Evolutionary conservation across 2,797 vertebrate species (phyloP).

Genomic region (Hippopotamyrus pictus): DNA sequence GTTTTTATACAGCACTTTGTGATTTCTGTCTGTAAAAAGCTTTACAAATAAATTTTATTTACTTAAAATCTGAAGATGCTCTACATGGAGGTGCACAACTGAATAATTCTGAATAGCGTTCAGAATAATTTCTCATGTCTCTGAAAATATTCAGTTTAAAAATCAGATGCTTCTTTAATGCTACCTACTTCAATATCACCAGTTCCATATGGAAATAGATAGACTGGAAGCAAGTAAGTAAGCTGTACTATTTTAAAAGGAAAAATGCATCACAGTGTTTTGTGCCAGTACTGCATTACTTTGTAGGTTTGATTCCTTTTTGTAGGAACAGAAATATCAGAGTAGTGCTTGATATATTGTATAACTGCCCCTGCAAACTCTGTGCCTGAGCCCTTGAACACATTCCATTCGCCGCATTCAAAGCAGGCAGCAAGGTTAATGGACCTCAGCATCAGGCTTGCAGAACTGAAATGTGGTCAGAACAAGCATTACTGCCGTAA

Average conservation of each 20-base stretch:
- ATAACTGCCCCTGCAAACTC: not conserved
- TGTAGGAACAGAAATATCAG: not conserved
- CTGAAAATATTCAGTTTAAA: not conserved
- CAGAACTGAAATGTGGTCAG: not conserved
- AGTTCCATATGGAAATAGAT: not conserved
- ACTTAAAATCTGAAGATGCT: not conserved
- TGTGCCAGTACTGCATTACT: not conserved
- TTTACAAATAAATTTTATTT: too few relatives aligned
- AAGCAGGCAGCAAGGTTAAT: not conserved
- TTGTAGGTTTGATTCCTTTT: not conserved
- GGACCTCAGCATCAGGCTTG: not conserved
- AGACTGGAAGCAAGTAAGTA: too few relatives aligned
- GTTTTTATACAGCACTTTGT: too few relatives aligned
- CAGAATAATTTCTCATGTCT: not conserved
- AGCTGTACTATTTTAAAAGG: not conserved
- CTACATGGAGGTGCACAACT: not conserved
- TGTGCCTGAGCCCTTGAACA: not conserved
- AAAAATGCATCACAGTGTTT: too few relatives aligned
- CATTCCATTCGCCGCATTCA: not conserved
- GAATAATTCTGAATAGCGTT: not conserved
- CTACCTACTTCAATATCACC: not conserved
- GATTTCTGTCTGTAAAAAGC: too few relatives aligned
- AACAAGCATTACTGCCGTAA: not conserved
- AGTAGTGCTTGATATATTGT: not conserved
- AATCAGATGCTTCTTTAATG: not conserved